phyloP scores from a whole-genome alignment of 1,140 invertebrate genomes.

The Macrobrachium rosenbergii region DNA sequence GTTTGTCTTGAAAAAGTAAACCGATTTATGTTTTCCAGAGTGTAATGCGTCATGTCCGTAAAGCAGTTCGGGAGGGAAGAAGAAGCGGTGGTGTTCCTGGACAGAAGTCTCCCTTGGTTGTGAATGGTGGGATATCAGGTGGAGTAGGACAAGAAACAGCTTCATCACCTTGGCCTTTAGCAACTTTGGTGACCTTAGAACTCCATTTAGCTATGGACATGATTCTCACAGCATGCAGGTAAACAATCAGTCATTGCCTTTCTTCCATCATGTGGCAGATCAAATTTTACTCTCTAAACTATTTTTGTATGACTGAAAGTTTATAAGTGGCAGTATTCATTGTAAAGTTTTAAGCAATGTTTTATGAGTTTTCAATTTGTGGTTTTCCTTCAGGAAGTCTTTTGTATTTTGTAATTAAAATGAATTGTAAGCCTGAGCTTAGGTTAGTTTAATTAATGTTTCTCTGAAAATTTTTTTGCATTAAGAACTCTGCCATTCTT shows the following conservation, averaged over 20 bases:
- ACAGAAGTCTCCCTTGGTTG: not conserved
- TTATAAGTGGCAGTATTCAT: too few species aligned
- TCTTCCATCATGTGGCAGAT: not conserved
- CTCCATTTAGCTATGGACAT: constrained; percentile 76
- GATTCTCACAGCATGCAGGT: constrained; percentile 76
- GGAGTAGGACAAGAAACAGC: constrained; percentile 26
- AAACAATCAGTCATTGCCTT: constrained; percentile 24
- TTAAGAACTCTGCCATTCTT: too few species aligned
- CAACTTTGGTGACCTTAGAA: constrained; percentile 70
- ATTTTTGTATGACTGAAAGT: not conserved
- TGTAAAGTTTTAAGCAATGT: too few species aligned
- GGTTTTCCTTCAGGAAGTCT: too few species aligned
- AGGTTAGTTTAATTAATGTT: too few species aligned
- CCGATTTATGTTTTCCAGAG: constrained; percentile 71
- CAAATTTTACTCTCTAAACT: not conserved
- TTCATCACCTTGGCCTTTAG: constrained; percentile 58
- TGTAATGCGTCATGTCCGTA: constrained; percentile 74
- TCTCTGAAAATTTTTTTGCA: too few species aligned
- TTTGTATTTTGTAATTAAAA: too few species aligned
- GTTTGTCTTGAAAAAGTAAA: constrained; percentile 21
- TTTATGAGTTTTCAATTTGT: too few species aligned
- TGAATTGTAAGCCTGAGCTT: too few species aligned
- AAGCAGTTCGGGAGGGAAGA: constrained; percentile 48
- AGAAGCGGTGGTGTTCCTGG: not conserved
- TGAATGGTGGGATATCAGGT: not conserved